A percentile compares a stretch with the other conserved stretches of the same genome.
phyloP scores from a whole-genome alignment of 2,113 vertebrate genomes.

The Oreotrochilus melanogaster region DNA sequence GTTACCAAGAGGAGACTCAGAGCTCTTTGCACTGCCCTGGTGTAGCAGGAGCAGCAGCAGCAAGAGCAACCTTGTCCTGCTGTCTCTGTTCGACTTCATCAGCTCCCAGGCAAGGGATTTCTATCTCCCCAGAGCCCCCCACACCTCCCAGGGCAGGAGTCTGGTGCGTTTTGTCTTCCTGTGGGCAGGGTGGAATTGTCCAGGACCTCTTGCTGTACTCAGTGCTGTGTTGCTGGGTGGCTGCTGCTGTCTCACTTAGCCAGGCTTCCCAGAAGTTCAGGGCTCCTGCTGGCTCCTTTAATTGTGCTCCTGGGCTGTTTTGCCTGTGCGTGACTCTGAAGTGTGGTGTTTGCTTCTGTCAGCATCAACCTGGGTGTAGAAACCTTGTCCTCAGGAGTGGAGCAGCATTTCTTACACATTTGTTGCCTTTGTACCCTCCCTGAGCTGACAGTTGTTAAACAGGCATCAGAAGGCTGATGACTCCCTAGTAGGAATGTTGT shows the following conservation, averaged over 20 bases:
- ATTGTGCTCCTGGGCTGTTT: not conserved
- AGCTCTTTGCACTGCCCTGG: not conserved
- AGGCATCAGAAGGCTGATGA: not conserved
- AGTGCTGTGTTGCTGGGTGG: not conserved
- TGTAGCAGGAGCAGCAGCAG: not conserved
- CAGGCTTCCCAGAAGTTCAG: not conserved
- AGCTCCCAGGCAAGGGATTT: not conserved
- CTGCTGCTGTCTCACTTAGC: not conserved
- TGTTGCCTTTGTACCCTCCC: not conserved
- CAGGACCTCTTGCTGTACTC: not conserved
- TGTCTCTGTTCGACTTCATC: not conserved
- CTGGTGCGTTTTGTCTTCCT: not conserved
- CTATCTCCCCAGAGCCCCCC: not conserved
- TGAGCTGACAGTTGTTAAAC: not conserved
- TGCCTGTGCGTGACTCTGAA: not conserved
- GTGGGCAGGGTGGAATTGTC: not conserved
- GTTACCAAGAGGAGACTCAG: not conserved
- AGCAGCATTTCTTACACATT: not conserved
- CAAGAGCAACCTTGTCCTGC: not conserved
- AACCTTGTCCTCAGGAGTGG: accelerated
- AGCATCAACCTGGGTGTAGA: not conserved
- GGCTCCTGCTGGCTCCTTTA: not conserved
- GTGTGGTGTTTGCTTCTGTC: not conserved
- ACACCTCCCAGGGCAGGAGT: not conserved
- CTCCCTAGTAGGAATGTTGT: accelerated